These are phyloP conservation scores for Ciconia nigra DNA, from an alignment of 2,797 vertebrate species.

Conservation along the genomic window DNA sequence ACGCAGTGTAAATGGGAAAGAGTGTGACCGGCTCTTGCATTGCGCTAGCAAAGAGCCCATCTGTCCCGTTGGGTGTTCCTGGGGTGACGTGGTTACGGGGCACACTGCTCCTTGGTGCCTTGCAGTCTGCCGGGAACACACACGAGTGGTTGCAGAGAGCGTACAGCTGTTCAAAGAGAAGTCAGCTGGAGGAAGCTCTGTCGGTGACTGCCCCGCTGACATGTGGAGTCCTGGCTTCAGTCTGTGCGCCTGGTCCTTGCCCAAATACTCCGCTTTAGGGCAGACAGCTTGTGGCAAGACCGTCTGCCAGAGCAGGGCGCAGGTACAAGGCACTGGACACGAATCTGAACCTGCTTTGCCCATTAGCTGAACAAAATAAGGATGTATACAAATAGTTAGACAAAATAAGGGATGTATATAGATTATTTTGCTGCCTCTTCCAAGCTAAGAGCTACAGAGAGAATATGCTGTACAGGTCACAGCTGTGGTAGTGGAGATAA, in stretches of 20 bases:
- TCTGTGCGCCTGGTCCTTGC: background rate
- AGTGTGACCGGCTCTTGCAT: accelerated
- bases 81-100: background rate
- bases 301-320: background rate
- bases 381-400: background rate
- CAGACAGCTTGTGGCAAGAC: background rate
- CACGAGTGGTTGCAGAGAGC: background rate
- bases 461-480: background rate
- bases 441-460: background rate
- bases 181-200: background rate
- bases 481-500: background rate
- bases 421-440: background rate
- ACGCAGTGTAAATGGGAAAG: background rate
- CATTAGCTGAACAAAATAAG: background rate
- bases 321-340: background rate
- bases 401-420: background rate
- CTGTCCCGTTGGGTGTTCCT: background rate
- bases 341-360: background rate
- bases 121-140: accelerated
- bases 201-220: accelerated
- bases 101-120: background rate
- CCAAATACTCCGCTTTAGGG: background rate
- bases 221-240: background rate
- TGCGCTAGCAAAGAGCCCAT: background rate
- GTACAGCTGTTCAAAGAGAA: background rate